Evolutionary conservation across 2,113 vertebrate species (phyloP).

Genomic region (Camarhynchus parvulus): DNA sequence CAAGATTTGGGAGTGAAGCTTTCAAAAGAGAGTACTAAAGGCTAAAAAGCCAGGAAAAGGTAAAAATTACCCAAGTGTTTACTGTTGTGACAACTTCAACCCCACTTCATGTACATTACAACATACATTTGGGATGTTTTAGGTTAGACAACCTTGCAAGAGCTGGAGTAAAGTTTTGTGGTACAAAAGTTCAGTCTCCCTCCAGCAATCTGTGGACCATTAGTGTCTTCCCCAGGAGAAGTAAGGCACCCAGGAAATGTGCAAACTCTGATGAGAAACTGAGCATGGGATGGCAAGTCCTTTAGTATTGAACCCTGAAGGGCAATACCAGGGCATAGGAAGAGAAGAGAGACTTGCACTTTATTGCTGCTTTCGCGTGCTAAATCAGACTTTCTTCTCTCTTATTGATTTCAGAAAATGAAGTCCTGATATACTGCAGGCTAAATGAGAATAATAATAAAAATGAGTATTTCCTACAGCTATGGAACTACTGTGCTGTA

Average conservation of each 20-base stretch:
- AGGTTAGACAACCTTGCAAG: neutral
- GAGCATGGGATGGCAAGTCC: neutral
- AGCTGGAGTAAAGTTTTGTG: neutral
- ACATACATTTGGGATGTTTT: neutral
- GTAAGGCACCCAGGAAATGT: neutral
- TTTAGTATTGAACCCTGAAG: neutral
- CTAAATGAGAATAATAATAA: slow-evolving; percentile 3
- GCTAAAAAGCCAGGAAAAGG: neutral
- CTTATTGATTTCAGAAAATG: slow-evolving; percentile 10
- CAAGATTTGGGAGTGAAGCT: neutral
- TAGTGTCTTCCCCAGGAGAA: neutral
- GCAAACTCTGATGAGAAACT: neutral
- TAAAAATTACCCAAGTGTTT: neutral
- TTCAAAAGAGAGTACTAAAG: neutral
- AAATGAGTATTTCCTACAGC: neutral
- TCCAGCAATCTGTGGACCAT: neutral
- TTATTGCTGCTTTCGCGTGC: neutral
- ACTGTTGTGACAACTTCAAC: neutral
- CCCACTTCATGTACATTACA: neutral
- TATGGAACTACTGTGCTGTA: neutral
- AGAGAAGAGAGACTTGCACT: neutral
- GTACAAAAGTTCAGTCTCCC: neutral
- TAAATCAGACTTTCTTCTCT: neutral
- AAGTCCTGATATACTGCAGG: neutral
- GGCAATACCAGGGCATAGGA: neutral